A percentile compares a stretch with the other conserved stretches of the same genome.
These are phyloP conservation scores for Amphipoea lucens DNA, from an alignment of 2,888 invertebrate species.

Conservation along the genomic window DNA sequence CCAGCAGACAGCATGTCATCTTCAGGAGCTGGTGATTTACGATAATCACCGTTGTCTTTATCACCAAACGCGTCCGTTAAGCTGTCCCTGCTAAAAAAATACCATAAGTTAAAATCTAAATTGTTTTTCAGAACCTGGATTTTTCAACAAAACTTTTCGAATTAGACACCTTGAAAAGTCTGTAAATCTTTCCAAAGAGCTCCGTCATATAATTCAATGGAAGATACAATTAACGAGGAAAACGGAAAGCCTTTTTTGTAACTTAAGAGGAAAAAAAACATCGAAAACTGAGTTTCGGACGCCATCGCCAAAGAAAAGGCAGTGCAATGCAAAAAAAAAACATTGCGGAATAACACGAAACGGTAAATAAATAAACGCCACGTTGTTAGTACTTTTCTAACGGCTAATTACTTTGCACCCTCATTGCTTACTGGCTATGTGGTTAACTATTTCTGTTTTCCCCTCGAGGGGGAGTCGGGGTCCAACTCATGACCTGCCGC, in stretches of 20 bases:
- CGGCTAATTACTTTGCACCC: constrained; percentile 16
- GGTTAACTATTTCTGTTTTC: not conserved
- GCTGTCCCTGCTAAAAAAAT: constrained; percentile 90
- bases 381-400: constrained; percentile 24
- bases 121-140: not conserved
- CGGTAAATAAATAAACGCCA: constrained; percentile 10
- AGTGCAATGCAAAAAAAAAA: constrained; percentile 21
- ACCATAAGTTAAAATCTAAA: not conserved
- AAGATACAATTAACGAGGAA: constrained; percentile 21
- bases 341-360: constrained; percentile 14
- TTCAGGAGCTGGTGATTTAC: constrained; percentile 90
- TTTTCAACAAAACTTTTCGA: constrained; percentile 6
- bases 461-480: not conserved
- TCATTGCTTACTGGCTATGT: constrained; percentile 12
- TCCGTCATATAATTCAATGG: constrained; percentile 10
- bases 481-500: not conserved
- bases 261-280: constrained; percentile 42
- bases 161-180: constrained; percentile 13
- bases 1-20: constrained; percentile 89
- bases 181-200: not conserved
- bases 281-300: constrained; percentile 33
- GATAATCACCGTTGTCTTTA: constrained; percentile 91
- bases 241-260: constrained; percentile 23
- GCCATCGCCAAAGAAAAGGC: constrained; percentile 7
- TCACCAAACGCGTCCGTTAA: constrained; percentile 93